phyloP scores from a whole-genome alignment of 2,797 vertebrate species.

The Phrynocephalus vlangalii region DNA sequence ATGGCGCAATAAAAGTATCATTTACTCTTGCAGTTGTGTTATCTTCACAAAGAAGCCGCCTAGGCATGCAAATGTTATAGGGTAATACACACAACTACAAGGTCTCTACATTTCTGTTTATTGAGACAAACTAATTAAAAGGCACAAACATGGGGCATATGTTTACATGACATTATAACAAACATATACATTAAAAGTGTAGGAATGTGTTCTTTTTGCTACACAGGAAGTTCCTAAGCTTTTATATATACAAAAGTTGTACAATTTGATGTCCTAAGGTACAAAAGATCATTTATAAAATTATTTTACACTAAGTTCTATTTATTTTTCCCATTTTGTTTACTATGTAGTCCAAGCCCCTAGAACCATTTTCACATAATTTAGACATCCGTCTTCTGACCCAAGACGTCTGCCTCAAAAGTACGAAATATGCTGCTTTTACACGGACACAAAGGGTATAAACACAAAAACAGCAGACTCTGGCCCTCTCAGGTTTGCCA shows the following conservation, averaged over 20 bases:
- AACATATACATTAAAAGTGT: constrained; percentile 99
- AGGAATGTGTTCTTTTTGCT: constrained; percentile 99
- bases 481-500: constrained; percentile 75
- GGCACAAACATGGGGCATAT: constrained; percentile 97
- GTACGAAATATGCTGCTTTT: constrained; percentile 74
- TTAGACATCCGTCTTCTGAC: constrained; percentile 85
- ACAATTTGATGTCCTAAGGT: constrained; percentile 99
- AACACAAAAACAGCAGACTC: constrained; percentile 75
- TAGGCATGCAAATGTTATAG: constrained; percentile 15
- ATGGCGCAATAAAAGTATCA: no score
- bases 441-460: constrained; percentile 76
- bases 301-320: constrained; percentile 95
- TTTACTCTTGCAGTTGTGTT: no score
- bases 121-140: constrained; percentile 99
- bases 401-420: constrained; percentile 75
- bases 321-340: constrained; percentile 74
- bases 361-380: constrained; percentile 92
- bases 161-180: constrained; percentile 97
- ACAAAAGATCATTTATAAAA: constrained; percentile 99
- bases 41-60: no score
- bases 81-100: constrained; percentile 82
- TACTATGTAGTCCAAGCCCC: constrained; percentile 90
- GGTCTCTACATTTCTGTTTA: constrained; percentile 94
- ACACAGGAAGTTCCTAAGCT: constrained; percentile 95
- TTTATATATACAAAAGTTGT: constrained; percentile 99